A percentile compares a stretch with the other conserved stretches of the same genome.
Evolutionary conservation across 2,888 invertebrate genomes (phyloP).

Genomic region (Drosophila barbarae): DNA sequence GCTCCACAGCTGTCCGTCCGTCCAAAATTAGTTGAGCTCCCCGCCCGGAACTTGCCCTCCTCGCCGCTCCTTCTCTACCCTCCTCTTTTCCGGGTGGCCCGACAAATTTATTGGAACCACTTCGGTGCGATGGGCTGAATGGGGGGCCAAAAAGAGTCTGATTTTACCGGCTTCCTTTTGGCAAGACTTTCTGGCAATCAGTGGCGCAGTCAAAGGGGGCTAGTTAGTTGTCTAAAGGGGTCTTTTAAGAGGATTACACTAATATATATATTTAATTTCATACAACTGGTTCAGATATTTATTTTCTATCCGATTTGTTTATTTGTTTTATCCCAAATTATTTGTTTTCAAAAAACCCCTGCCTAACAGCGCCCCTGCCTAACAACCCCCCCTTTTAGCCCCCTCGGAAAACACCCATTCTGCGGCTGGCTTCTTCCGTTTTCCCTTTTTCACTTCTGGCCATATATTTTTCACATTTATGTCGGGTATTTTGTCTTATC

Average conservation of each 20-base stretch:
- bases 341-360: background rate
- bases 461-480: conserved; percentile 78
- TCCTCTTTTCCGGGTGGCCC: conserved; percentile 27
- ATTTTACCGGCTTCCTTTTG: conserved; percentile 48
- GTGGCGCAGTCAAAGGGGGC: background rate
- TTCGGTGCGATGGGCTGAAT: conserved; percentile 25
- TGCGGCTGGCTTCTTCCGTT: conserved; percentile 50
- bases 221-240: background rate
- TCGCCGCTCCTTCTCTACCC: background rate
- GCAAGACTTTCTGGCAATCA: conserved; percentile 8
- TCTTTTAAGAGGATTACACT: too few relatives aligned
- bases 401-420: conserved; percentile 17
- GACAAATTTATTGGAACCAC: conserved; percentile 66
- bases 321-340: background rate
- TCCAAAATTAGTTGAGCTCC: conserved; percentile 59
- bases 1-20: conserved; percentile 58
- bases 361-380: background rate
- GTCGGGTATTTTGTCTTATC: conserved; percentile 77
- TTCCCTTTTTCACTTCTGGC: conserved; percentile 67
- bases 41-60: conserved; percentile 24
- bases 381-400: background rate
- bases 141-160: conserved; percentile 23
- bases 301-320: background rate
- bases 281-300: background rate
- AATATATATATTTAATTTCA: background rate